Conservation (phyloP, 1,140 invertebrate species). For the Sweltsa coloradensis region DNA sequence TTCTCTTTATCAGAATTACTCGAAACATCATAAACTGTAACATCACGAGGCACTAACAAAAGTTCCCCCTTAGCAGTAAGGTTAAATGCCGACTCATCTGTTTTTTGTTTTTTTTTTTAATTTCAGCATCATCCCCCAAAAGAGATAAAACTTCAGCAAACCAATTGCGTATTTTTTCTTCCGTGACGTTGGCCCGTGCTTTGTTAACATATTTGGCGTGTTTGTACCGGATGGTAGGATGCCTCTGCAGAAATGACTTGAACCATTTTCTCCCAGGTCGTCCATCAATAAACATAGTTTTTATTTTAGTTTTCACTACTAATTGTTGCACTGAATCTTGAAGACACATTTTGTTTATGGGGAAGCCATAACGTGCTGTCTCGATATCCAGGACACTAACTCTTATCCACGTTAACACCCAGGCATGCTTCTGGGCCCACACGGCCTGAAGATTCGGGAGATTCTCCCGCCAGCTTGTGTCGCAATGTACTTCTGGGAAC, state of each 20-base stretch:
- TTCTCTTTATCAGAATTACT: slow-evolving; percentile 12
- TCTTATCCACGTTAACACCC: no score
- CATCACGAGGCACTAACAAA: background rate
- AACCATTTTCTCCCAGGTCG: slow-evolving; percentile 16
- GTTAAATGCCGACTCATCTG: slow-evolving; percentile 5
- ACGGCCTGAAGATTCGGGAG: no score
- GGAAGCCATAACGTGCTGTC: no score
- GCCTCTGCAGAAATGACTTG: slow-evolving; percentile 7
- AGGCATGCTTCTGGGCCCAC: no score
- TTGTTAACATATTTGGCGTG: background rate
- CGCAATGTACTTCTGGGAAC: no score
- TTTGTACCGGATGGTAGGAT: slow-evolving; percentile 7
- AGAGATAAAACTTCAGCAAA: slow-evolving; percentile 11
- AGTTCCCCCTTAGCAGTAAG: background rate
- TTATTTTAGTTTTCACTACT: no score
- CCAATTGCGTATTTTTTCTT: slow-evolving; percentile 14
- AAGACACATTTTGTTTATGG: no score
- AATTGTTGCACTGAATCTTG: no score
- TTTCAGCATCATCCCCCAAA: background rate
- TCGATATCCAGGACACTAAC: no score
- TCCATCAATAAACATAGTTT: slow-evolving; percentile 12
- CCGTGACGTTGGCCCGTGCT: slow-evolving; percentile 10
- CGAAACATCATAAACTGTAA: slow-evolving; percentile 17
- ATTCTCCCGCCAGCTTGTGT: no score
- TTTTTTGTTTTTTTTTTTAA: background rate